Percentiles rank a stretch among this genome's conserved stretches.
These are phyloP conservation scores for Neoascia interrupta DNA, from an alignment of 2,888 invertebrate genomes.

Conservation along the genomic window DNA sequence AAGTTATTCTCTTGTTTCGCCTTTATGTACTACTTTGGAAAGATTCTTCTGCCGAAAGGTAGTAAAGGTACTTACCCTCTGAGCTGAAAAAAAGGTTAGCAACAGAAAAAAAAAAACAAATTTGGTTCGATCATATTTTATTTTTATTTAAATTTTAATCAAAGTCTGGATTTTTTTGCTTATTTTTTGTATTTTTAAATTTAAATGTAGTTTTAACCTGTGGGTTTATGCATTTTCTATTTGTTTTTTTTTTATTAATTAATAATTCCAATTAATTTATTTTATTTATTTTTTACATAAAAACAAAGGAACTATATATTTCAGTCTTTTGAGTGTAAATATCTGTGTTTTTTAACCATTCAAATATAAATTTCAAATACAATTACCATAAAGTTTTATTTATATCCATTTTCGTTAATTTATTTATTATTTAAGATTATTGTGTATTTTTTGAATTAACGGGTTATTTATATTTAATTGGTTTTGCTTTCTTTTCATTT, in stretches of 20 bases:
- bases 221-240: conserved; percentile 71
- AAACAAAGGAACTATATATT: conserved; percentile 81
- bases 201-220: conserved; percentile 61
- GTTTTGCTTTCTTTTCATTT: conserved; percentile 8
- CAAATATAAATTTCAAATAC: conserved; percentile 72
- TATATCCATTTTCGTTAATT: conserved; percentile 41
- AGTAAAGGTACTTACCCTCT: too few relatives aligned
- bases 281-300: conserved; percentile 78
- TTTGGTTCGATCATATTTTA: conserved; percentile 54
- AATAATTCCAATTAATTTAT: conserved; percentile 77
- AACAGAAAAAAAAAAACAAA: not conserved
- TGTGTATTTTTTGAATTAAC: conserved; percentile 26
- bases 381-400: conserved; percentile 71
- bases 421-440: conserved; percentile 35
- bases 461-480: conserved; percentile 37
- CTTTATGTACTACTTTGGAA: too few relatives aligned
- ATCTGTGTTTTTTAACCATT: conserved; percentile 71
- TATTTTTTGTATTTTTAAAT: conserved; percentile 67
- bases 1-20: too few relatives aligned
- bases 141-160: conserved; percentile 59
- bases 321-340: conserved; percentile 80
- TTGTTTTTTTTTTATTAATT: conserved; percentile 67
- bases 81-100: not conserved
- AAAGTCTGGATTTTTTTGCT: conserved; percentile 68
- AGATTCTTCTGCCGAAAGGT: too few relatives aligned